phyloP scores from a whole-genome alignment of 2,888 invertebrate genomes.

The Boloria selene region DNA sequence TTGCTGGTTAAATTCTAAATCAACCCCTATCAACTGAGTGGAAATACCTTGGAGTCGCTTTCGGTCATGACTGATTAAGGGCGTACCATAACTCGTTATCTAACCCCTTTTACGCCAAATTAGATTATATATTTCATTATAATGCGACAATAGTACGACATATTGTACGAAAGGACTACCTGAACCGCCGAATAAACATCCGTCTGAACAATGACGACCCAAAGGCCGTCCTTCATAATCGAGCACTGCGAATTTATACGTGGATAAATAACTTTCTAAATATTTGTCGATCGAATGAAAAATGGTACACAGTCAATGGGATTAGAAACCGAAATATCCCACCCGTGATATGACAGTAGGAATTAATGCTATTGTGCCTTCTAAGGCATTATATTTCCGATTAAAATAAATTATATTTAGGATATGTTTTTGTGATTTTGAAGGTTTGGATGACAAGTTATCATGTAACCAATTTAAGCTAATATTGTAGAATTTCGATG shows the following conservation, averaged over 20 bases:
- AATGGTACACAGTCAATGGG: slow-evolving; percentile 74
- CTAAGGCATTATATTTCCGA: slow-evolving; percentile 57
- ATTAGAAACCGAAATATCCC: slow-evolving; percentile 76
- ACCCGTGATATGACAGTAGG: slow-evolving; percentile 62
- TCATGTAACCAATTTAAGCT: slow-evolving; percentile 5
- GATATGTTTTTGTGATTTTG: slow-evolving; percentile 41
- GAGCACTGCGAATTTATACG: slow-evolving; percentile 65
- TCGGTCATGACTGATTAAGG: slow-evolving; percentile 36
- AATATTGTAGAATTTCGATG: slow-evolving; percentile 5
- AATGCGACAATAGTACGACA: slow-evolving; percentile 61
- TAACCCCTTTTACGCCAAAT: slow-evolving; percentile 9
- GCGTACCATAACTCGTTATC: slow-evolving; percentile 35
- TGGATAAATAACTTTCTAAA: slow-evolving; percentile 80
- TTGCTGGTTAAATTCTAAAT: background rate
- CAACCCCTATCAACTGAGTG: slow-evolving; percentile 7
- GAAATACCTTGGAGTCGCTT: slow-evolving; percentile 6
- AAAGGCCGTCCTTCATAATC: slow-evolving; percentile 65
- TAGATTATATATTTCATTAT: slow-evolving; percentile 45
- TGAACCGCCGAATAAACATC: slow-evolving; percentile 76
- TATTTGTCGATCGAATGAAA: slow-evolving; percentile 80
- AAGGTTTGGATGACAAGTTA: slow-evolving; percentile 39
- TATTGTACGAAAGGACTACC: slow-evolving; percentile 65
- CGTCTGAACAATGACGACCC: slow-evolving; percentile 69
- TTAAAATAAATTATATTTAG: slow-evolving; percentile 49
- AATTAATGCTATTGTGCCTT: slow-evolving; percentile 61